Evolutionary conservation across 2,797 vertebrate genomes (phyloP).

Genomic region (Enteromius argenteus): DNA sequence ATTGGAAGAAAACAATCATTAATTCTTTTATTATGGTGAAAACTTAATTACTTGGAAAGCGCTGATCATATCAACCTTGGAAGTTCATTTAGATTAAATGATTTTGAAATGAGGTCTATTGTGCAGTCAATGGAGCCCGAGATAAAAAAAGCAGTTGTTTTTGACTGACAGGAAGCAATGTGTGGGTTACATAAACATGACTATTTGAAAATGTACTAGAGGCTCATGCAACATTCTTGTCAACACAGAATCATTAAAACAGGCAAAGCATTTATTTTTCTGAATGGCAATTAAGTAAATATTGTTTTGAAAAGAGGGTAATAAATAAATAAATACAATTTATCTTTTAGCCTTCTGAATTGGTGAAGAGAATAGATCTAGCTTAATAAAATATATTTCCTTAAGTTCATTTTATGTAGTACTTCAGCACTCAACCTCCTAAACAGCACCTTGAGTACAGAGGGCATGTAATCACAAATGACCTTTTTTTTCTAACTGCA

Average conservation of each 20-base stretch:
- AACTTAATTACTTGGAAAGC: conserved; percentile 45
- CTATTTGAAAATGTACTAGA: background rate
- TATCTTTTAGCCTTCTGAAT: background rate
- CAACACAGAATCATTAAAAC: conserved; percentile 5
- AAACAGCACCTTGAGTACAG: background rate
- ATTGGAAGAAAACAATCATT: conserved; percentile 61
- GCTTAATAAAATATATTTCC: background rate
- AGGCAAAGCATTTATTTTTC: background rate
- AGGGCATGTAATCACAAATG: background rate
- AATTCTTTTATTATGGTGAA: conserved; percentile 25
- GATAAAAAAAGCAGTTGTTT: background rate
- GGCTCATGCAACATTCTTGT: background rate
- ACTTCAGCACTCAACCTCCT: background rate
- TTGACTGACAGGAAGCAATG: background rate
- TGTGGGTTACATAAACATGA: background rate
- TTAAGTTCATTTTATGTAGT: background rate
- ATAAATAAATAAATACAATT: background rate
- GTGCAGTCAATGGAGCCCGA: conserved; percentile 12
- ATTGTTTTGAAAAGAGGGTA: background rate
- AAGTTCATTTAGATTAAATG: conserved; percentile 12
- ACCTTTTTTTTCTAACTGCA: background rate
- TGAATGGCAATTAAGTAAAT: background rate
- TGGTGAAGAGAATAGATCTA: background rate
- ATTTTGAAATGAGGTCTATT: conserved; percentile 17
- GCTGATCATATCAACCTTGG: conserved; percentile 32